A percentile compares a stretch with the other conserved stretches of the same genome.
phyloP scores from a whole-genome alignment of 2,113 vertebrate genomes.

The Falcunculus frontatus region DNA sequence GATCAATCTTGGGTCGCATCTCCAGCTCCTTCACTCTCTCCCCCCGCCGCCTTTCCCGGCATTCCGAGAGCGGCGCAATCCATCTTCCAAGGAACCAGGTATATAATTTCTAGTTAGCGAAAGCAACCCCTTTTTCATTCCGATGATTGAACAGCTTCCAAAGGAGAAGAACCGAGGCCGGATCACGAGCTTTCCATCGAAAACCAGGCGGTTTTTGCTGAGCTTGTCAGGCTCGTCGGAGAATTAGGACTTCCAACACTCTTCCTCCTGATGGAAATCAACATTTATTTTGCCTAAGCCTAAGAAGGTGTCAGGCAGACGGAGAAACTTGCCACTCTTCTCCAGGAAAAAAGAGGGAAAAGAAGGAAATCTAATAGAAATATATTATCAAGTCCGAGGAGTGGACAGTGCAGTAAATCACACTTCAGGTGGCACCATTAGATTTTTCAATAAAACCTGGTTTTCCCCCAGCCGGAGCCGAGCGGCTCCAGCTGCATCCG shows the following conservation, averaged over 20 bases:
- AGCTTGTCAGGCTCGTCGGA: slow-evolving; percentile 1
- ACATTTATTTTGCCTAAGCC: slow-evolving; percentile 54
- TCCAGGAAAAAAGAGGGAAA: not conserved
- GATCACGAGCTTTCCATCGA: not conserved
- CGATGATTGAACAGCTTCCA: slow-evolving; percentile 47
- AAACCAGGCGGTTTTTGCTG: not conserved
- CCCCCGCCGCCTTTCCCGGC: not conserved
- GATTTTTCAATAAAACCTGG: slow-evolving; percentile 1
- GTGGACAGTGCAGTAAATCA: slow-evolving; percentile 20
- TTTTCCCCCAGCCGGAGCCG: not conserved
- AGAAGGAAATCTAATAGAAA: slow-evolving; percentile 43
- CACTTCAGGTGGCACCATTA: slow-evolving; percentile 33
- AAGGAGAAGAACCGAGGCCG: not conserved
- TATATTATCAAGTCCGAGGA: slow-evolving; percentile 18
- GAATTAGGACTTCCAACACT: slow-evolving; percentile 8
- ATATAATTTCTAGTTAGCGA: slow-evolving; percentile 66
- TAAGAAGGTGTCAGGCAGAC: slow-evolving; percentile 27
- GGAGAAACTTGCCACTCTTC: not conserved
- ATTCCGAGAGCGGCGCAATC: not conserved
- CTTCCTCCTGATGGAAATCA: slow-evolving; percentile 41
- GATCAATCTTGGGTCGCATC: slow-evolving; percentile 50
- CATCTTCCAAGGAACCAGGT: slow-evolving; percentile 60
- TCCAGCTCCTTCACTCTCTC: not conserved
- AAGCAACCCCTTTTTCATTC: slow-evolving; percentile 52
- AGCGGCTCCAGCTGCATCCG: not conserved